Base-by-base conservation (phyloP, 2,113 vertebrate genomes). In the Hassar affinis region DNA sequence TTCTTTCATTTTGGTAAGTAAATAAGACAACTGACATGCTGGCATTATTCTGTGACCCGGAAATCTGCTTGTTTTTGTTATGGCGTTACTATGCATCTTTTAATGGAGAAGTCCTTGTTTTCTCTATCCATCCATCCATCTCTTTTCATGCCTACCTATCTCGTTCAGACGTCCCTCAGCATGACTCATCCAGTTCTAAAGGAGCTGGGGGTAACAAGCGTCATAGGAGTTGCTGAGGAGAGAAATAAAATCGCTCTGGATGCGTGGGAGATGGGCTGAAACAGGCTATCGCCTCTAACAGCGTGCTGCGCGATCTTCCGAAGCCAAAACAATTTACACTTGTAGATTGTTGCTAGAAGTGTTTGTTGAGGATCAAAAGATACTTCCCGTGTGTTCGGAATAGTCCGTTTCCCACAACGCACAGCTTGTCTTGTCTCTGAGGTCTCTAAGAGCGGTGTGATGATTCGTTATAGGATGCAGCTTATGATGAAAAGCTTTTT, bases 181-280 rank as follows among this genome's bases (percentile, higher is more conserved):
- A 62, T 82, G 80, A 82, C 69, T 82, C 80, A 61, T 51, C 38
- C 47, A 1, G 22, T 62, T 62, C 25, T 62, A 35, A 51, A 38
- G 56, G 61, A 59, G 80, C 45, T 15, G 66, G 51, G 51, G 66
- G 68, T 69, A 42, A 81, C 51, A 57, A 68, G 49, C 11, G n/a
- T 33, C 80, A 72, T 30, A 61, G 80, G 52, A 82, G 52, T 56
- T 59, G 68, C 54, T 59, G 66, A 72, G 66, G 38, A 82, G 35
- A 72, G 80, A 59, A 74, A 45, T 75, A 72, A 49, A 18, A 82
- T 82, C 57, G 30, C n/a, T 75, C 42, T 35, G 42, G 75, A 14
- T n/a, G 56, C 30, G 38, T 82, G 38, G 80, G 69, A 75, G 38
- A 82, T 33, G 68, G 80, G n/a, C 80, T 82, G 81, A 82, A 75